Percentiles rank a stretch among this genome's conserved stretches.
phyloP scores from a whole-genome alignment of 2,888 invertebrate genomes.

The Metallyticus violacea region DNA sequence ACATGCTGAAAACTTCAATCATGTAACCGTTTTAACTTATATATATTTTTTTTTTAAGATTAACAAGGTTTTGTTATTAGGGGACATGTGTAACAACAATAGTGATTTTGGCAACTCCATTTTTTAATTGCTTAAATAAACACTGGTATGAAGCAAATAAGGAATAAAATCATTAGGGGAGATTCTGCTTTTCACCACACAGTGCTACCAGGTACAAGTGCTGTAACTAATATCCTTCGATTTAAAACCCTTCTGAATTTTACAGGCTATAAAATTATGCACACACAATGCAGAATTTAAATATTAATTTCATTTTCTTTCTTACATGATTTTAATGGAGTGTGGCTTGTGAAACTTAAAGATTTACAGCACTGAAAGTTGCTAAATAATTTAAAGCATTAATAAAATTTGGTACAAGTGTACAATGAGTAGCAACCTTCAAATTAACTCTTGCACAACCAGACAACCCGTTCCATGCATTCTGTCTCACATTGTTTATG shows the following conservation, averaged over 20 bases:
- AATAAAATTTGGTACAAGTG: background rate
- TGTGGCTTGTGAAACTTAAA: background rate
- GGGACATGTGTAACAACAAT: background rate
- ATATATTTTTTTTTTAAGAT: background rate
- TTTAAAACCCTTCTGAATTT: background rate
- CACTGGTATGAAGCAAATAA: background rate
- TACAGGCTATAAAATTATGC: background rate
- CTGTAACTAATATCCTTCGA: background rate
- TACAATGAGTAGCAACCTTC: background rate
- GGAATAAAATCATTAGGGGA: background rate
- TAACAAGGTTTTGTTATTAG: background rate
- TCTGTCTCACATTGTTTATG: background rate
- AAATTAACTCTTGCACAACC: background rate
- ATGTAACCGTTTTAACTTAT: background rate
- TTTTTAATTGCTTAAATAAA: background rate
- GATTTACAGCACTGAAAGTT: background rate
- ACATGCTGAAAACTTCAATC: background rate
- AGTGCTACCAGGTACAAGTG: background rate
- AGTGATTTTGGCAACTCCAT: background rate
- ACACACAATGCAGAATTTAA: background rate
- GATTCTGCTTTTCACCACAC: background rate
- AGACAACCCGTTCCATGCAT: background rate
- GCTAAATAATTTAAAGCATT: background rate
- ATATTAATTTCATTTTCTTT: background rate
- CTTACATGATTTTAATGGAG: background rate